Evolutionary conservation across 2,888 invertebrate species (phyloP).

Genomic region (Orchesellides sinensis): DNA sequence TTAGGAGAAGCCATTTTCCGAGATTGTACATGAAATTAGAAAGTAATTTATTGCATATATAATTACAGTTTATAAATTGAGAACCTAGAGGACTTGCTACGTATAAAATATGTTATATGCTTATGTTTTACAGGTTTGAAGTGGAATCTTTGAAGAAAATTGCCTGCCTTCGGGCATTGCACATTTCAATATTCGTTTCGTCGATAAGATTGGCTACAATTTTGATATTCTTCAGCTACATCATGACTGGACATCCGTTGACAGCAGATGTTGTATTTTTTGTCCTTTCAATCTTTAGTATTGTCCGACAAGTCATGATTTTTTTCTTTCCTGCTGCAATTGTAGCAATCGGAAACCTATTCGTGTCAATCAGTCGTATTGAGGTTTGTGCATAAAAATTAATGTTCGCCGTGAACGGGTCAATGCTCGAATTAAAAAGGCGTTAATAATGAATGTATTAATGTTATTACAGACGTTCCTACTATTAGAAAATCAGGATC

Average conservation of each 20-base stretch:
- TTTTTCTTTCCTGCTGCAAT: slow-evolving; percentile 92
- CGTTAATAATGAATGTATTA: too few relatives aligned
- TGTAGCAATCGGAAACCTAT: slow-evolving; percentile 87
- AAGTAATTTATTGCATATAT: slow-evolving; percentile 79
- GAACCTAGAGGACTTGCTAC: not conserved
- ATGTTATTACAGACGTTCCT: slow-evolving; percentile 74
- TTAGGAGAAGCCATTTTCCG: slow-evolving; percentile 91
- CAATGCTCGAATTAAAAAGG: too few relatives aligned
- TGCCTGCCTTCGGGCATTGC: slow-evolving; percentile 84
- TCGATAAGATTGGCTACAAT: too few relatives aligned
- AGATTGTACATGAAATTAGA: slow-evolving; percentile 86
- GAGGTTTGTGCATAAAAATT: slow-evolving; percentile 77
- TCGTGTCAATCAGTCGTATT: slow-evolving; percentile 86
- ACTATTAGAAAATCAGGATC: slow-evolving; percentile 76
- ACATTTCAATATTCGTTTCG: too few relatives aligned
- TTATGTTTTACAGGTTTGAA: slow-evolving; percentile 82
- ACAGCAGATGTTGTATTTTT: slow-evolving; percentile 89
- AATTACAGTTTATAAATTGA: slow-evolving; percentile 75
- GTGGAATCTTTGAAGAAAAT: slow-evolving; percentile 82
- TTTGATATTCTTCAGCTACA: slow-evolving; percentile 80
- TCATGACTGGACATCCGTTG: slow-evolving; percentile 81
- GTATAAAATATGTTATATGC: not conserved
- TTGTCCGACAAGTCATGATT: slow-evolving; percentile 89
- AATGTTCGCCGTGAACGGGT: too few relatives aligned
- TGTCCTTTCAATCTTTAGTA: slow-evolving; percentile 92